Evolutionary conservation across 37 sponge, comb jelly and placozoan genomes (phyloP), one percentile per base, ranked within the genome.

Genomic region (Dysidea cf. avara): DNA sequence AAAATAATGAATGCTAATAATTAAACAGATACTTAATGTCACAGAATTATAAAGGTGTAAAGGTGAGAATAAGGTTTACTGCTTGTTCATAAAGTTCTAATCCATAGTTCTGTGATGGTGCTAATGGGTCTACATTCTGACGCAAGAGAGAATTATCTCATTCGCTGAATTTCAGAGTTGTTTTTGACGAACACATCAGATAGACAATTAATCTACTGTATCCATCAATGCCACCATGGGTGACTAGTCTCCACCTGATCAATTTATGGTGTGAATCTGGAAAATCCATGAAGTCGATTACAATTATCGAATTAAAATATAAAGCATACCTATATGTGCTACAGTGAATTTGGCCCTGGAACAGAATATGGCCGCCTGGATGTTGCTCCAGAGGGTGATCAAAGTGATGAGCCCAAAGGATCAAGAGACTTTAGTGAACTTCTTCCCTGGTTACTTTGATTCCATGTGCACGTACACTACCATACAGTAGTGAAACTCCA

Each of bases 31-130:
- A n/a, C n/a, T n/a, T n/a, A n/a, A n/a, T n/a, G n/a, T n/a, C n/a
- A n/a, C n/a, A n/a, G n/a, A n/a, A n/a, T n/a, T 56, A 56, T 29
- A 56, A 29, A 28, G 58, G 58, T 7, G 58, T 56, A 56, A 56
- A 56, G 58, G 28, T 56, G 9, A 39, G 35, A 24, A 73, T 34
- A 29, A 59, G 59, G 16, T 56, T 11, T 7, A 73, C 29, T 47
- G 59, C 49, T 30, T 73, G 74, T 58, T 73, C 74, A 73, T 73
- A 73, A 12, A 73, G 49, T 26, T 73, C 74, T 37, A 73, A 25
- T 58, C 61, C 74, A 73, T 73, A 73, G 37, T 73, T 73, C 24
- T 58, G 47, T 18, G 61, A 39, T 60, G 36, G 28, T 20, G 16
- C 39, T 21, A 24, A 57, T 57, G 74, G 74, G 35, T 73, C 61